Percentiles rank a stretch among this genome's conserved stretches.
Evolutionary conservation across 1,140 invertebrate species (phyloP).

Genomic region (Megalonaias nervosa): DNA sequence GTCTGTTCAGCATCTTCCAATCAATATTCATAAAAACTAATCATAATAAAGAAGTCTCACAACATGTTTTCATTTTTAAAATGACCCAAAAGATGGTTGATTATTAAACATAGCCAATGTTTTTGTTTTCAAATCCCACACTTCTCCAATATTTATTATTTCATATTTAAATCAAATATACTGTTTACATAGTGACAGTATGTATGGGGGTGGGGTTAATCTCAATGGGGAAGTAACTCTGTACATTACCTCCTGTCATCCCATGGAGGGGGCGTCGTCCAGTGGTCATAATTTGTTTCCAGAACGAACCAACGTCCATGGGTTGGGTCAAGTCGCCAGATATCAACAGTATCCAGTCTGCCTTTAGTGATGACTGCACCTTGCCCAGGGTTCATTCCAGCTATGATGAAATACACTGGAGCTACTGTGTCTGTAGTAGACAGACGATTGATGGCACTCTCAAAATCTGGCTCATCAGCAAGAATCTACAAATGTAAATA

Average conservation of each 20-base stretch:
- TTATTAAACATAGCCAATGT: no score
- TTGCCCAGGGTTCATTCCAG: constrained; percentile 51
- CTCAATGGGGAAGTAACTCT: no score
- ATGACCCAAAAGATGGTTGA: no score
- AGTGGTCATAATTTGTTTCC: constrained; percentile 64
- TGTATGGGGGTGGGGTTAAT: constrained; percentile 6
- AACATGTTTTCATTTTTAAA: no score
- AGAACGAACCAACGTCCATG: constrained; percentile 58
- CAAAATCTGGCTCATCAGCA: constrained; percentile 69
- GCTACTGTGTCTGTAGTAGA: constrained; percentile 41
- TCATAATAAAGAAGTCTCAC: no score
- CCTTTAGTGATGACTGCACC: constrained; percentile 63
- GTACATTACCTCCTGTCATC: no score
- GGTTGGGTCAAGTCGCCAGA: constrained; percentile 50
- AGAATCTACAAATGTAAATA: constrained; percentile 49
- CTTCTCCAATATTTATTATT: no score
- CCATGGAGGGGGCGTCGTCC: no score
- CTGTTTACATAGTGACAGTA: background rate
- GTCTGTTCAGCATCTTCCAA: no score
- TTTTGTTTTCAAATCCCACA: no score
- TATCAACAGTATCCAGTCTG: constrained; percentile 47
- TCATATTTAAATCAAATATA: no score
- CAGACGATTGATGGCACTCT: constrained; percentile 64
- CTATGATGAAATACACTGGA: constrained; percentile 60
- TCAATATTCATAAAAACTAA: no score